Conservation (phyloP, 2,888 invertebrate genomes). For the Microchrysa polita region DNA sequence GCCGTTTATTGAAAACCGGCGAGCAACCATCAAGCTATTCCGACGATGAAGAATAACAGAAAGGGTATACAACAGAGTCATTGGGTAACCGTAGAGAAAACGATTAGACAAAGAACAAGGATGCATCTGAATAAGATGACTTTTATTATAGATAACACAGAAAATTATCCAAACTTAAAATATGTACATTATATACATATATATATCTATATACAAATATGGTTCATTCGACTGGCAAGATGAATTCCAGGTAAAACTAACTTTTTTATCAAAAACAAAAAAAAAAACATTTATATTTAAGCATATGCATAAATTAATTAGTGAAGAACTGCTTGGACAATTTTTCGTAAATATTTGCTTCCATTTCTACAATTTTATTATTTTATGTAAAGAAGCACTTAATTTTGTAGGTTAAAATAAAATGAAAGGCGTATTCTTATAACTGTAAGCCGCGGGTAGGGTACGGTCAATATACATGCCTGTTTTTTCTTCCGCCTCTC, state of each 20-base stretch:
- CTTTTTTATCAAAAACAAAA: not conserved
- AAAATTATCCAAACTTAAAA: not conserved
- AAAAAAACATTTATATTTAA: not conserved
- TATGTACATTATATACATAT: not conserved
- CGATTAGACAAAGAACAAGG: slow-evolving; percentile 57
- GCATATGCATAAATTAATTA: too few relatives aligned
- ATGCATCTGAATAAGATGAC: not conserved
- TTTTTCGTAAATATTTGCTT: too few relatives aligned
- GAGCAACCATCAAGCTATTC: slow-evolving; percentile 91
- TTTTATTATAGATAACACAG: too few relatives aligned
- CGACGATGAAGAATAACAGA: slow-evolving; percentile 76
- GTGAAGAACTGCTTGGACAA: too few relatives aligned
- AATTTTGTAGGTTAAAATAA: too few relatives aligned
- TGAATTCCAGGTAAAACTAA: not conserved
- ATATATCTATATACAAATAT: not conserved
- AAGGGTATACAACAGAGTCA: slow-evolving; percentile 2
- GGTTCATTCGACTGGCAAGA: not conserved
- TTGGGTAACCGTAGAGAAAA: not conserved
- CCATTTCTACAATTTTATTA: too few relatives aligned
- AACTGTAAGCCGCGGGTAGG: too few relatives aligned
- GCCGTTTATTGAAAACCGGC: slow-evolving; percentile 88
- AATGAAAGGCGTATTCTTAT: too few relatives aligned
- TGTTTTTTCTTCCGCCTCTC: too few relatives aligned
- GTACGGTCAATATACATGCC: too few relatives aligned
- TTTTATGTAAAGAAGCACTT: too few relatives aligned